Evolutionary conservation across 1,140 invertebrate species (phyloP).

Genomic region (Gryon sp.): DNA sequence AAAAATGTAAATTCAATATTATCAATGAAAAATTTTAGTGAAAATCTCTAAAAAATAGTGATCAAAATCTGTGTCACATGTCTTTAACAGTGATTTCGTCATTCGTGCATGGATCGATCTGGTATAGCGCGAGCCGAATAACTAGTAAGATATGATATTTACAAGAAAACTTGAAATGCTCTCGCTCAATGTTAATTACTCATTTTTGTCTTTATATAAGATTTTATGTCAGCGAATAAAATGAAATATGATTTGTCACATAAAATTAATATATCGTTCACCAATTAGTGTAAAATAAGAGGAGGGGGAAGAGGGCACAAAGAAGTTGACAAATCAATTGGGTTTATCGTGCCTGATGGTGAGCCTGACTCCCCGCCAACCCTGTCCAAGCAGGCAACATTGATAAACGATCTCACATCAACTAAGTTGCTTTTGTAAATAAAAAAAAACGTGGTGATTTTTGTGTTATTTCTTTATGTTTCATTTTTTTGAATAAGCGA

Average conservation of each 20-base stretch:
- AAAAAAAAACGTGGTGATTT: slow-evolving; percentile 7
- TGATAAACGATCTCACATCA: slow-evolving; percentile 72
- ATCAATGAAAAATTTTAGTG: no score
- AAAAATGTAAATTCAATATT: not conserved
- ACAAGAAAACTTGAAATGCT: slow-evolving; percentile 45
- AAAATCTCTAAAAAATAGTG: slow-evolving; percentile 8
- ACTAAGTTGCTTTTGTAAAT: slow-evolving; percentile 47
- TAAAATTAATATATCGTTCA: not conserved
- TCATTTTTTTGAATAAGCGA: slow-evolving; percentile 36
- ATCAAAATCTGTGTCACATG: not conserved
- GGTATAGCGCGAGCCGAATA: no score
- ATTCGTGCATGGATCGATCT: slow-evolving; percentile 59
- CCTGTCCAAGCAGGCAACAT: slow-evolving; percentile 78
- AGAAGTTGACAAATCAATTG: slow-evolving; percentile 70
- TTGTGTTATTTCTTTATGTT: not conserved
- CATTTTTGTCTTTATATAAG: no score
- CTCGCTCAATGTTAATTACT: slow-evolving; percentile 2
- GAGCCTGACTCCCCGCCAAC: slow-evolving; percentile 80
- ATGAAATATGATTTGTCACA: slow-evolving; percentile 9
- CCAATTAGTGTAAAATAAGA: slow-evolving; percentile 58
- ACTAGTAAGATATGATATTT: slow-evolving; percentile 52
- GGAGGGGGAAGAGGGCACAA: slow-evolving; percentile 66
- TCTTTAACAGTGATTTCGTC: slow-evolving; percentile 37
- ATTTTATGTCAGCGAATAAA: no score
- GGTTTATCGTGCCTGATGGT: slow-evolving; percentile 79